Evolutionary conservation across 2,113 vertebrate species (phyloP).

Genomic region (Laticauda colubrina): DNA sequence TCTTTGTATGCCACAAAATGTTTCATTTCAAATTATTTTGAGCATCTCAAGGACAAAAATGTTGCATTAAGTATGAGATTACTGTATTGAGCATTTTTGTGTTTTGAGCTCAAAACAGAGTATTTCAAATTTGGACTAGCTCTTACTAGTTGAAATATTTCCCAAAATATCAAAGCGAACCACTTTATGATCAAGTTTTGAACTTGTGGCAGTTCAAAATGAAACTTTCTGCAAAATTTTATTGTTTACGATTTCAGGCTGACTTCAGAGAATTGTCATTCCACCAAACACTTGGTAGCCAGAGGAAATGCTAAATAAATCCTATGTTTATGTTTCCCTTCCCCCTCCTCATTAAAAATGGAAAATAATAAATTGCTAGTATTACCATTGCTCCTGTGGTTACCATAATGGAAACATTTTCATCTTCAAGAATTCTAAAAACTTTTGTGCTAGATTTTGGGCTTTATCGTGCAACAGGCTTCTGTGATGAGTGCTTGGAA

Average conservation of each 20-base stretch:
- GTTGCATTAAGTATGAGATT: not conserved
- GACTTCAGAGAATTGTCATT: not conserved
- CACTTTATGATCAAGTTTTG: not conserved
- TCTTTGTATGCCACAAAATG: not conserved
- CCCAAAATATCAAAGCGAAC: not conserved
- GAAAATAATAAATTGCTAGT: not conserved
- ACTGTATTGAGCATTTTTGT: not conserved
- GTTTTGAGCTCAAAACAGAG: not conserved
- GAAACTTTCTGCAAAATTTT: not conserved
- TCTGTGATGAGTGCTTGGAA: not conserved
- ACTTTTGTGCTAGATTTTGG: not conserved
- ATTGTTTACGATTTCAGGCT: not conserved
- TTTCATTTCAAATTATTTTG: not conserved
- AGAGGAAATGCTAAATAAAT: not conserved
- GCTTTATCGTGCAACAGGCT: not conserved
- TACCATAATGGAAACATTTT: not conserved
- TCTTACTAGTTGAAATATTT: not conserved
- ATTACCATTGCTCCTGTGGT: not conserved
- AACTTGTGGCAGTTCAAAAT: not conserved
- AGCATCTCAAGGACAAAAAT: not conserved
- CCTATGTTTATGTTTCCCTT: not conserved
- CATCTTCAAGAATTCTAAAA: not conserved
- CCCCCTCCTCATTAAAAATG: not conserved
- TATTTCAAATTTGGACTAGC: not conserved
- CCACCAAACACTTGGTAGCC: not conserved